Evolutionary conservation across 2,113 vertebrate genomes (phyloP).

Genomic region (Condylura cristata): DNA sequence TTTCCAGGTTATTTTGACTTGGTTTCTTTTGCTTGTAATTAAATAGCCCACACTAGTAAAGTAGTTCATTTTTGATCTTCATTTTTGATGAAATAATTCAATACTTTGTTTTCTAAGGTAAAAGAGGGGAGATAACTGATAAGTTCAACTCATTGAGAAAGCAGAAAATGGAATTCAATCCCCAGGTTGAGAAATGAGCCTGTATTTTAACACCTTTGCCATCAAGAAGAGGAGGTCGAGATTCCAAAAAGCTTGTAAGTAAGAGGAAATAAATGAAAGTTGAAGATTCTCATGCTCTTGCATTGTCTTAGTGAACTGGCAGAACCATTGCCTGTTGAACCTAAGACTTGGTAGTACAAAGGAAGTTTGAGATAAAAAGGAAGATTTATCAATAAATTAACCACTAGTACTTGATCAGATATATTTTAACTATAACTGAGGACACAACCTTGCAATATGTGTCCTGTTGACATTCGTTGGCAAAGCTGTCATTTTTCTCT

Average conservation of each 20-base stretch:
- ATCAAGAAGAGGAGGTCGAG: not conserved
- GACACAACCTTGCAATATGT: not conserved
- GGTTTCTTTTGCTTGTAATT: not conserved
- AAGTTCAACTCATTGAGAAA: not conserved
- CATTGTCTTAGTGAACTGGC: not conserved
- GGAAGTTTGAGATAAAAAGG: not conserved
- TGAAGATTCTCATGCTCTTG: not conserved
- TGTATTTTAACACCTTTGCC: not conserved
- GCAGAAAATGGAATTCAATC: not conserved
- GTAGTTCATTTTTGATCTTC: not conserved
- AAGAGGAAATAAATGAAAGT: not conserved
- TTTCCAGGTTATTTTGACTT: not conserved
- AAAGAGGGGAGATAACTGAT: not conserved
- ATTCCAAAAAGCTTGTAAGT: not conserved
- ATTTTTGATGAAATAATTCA: not conserved
- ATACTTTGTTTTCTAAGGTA: not conserved
- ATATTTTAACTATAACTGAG: not conserved
- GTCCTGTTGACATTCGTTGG: not conserved
- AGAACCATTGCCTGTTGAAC: not conserved
- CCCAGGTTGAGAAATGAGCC: not conserved
- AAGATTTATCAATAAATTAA: not conserved
- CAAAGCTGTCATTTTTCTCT: not conserved
- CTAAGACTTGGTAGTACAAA: not conserved
- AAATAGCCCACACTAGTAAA: not conserved
- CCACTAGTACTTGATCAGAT: not conserved